phyloP scores from a whole-genome alignment of 2,113 vertebrate species.

The Mormyrus iriodes region DNA sequence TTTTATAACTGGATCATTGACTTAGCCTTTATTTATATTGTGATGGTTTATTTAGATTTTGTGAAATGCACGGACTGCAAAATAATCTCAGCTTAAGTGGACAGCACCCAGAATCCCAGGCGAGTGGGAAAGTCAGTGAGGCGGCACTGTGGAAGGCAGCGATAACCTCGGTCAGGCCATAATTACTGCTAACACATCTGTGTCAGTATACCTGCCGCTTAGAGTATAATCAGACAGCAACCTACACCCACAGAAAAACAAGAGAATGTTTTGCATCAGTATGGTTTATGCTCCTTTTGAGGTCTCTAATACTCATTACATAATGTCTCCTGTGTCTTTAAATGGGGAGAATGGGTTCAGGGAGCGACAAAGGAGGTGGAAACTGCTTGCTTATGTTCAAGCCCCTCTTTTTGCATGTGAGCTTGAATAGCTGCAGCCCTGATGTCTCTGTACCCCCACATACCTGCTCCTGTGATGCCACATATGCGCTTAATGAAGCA shows the following conservation, averaged over 20 bases:
- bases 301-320: not conserved
- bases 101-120: not conserved
- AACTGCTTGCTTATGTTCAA: not conserved
- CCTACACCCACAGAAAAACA: not conserved
- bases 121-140: not conserved
- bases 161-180: not conserved
- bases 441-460: not conserved
- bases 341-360: not conserved
- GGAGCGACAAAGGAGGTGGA: not conserved
- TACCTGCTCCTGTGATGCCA: not conserved
- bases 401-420: not conserved
- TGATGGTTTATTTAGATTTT: not conserved
- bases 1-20: not conserved
- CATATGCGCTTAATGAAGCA: not conserved
- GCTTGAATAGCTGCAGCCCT: not conserved
- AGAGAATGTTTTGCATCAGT: not conserved
- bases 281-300: not conserved
- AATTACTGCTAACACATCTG: not conserved
- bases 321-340: not conserved
- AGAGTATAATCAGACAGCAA: not conserved
- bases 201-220: not conserved
- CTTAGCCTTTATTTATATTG: not conserved
- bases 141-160: not conserved
- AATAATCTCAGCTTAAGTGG: not conserved
- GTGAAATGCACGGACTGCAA: not conserved